Evolutionary conservation across 2,113 vertebrate genomes (phyloP), one percentile per base, ranked within the genome.

Genomic region (Otocyon megalotis): DNA sequence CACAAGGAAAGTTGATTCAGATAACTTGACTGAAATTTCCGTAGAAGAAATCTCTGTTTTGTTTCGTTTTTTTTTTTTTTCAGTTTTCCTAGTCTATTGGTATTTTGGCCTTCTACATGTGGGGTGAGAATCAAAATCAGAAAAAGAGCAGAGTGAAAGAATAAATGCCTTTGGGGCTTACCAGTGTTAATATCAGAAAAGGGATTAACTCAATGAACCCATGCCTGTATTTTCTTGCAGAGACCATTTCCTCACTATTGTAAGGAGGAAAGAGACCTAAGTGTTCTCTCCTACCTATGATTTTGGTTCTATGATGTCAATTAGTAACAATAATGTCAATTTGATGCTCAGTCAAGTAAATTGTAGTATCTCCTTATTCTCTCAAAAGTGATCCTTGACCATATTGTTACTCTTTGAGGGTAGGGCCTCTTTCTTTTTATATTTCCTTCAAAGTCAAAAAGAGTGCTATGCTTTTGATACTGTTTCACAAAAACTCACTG

Each of bases 11-110:
- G 5, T 54, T 60, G 37, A 28, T 86, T 92, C 28, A 28, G 65
- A 95, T 32, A 63, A 87, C 74, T 80, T 80, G 43, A 28, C 14
- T 76, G 30, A 83, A 62, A 24, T 94, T 83, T 76, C 88, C 82
- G 1, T 26, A 83, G 37, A 13, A 83, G 37, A 77, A 69, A 12
- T 58, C 26, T 60, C 15, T 83, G 1, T 20, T 30, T 58, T 26
- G 69, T 37, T 28, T 53, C 53, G 26, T 50, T 6, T 43, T 43
- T 4, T 43, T 43, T 76, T 26, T 30, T 77, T 77, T 91, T 74
- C 22, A n/a, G 14, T 62, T 53, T 79, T 58, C n/a, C 56, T 74
- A 5, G 16, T 43, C 53, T 19, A 26, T 30, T 48, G 53, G 50
- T 13, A 12, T 32, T 30, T n/a, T 48, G 50, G 35, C 28, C 26